Conservation (phyloP, 2,113 vertebrate species). For the Ptyas mucosa region DNA sequence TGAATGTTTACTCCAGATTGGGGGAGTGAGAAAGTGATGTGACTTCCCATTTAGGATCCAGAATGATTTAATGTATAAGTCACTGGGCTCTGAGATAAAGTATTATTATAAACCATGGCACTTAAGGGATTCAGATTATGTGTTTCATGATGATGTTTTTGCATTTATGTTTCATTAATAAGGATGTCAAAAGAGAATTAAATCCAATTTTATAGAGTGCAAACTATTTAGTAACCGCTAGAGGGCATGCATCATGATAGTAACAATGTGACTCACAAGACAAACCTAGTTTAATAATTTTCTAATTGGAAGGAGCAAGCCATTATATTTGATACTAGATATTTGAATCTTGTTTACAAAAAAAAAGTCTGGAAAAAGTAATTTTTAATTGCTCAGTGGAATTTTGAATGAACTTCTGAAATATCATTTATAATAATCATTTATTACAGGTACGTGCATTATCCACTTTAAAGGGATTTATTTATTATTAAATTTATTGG, state of each 20-base stretch:
- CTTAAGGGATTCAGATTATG: background rate
- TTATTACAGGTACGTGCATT: background rate
- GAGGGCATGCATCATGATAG: constrained; percentile 49
- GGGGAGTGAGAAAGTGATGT: background rate
- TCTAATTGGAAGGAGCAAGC: background rate
- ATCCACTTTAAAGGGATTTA: background rate
- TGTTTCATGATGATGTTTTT: background rate
- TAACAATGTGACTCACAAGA: background rate
- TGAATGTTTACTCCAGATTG: background rate
- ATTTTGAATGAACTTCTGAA: background rate
- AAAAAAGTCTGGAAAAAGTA: background rate
- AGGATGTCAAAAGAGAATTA: background rate
- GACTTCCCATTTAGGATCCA: background rate
- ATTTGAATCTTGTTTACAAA: background rate
- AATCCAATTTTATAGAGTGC: background rate
- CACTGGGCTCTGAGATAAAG: background rate
- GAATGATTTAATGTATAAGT: background rate
- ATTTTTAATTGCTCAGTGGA: background rate
- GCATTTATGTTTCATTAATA: background rate
- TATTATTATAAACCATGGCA: background rate
- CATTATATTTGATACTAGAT: background rate
- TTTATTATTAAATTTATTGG: background rate
- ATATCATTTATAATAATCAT: background rate
- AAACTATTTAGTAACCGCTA: constrained; percentile 31
- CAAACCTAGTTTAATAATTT: background rate